Base-by-base conservation (phyloP, 2,888 invertebrate genomes). In the Ochropacha duplaris region DNA sequence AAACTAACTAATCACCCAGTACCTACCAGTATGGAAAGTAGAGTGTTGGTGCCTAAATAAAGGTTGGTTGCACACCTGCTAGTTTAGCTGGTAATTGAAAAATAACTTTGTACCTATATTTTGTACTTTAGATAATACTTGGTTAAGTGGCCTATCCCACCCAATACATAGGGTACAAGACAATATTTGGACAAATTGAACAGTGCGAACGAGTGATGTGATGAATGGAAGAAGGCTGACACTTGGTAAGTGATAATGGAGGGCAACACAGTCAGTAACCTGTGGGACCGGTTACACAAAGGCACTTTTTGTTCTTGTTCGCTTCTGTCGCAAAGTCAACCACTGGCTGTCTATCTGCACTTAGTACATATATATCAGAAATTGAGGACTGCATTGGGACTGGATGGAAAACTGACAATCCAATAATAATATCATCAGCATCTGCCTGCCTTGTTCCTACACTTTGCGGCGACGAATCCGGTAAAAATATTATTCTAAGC, bases 241-340 rank as follows among this genome's bases (percentile, higher is more conserved):
- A 28, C 28, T 28, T 28, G 6, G 28, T 8, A 8, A 71, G 70
- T 65, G 69, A 67, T 61, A 60, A 64, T 62, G 62, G 62, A 64
- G 67, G 71, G 68, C 4, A n/a, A 14, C 19, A 70, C 68, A 57
- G 61, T 60, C 59, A 57, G 65, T 68, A 88, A 87, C 89, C 84
- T 79, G 88, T 78, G 76, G 71, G 85, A 88, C 89, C 86, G 86
- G 88, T 88, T 81, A 70, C 60, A 44, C 39, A n/a, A 16, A 39
- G n/a, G 68, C 68, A 77, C 74, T 88, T 88, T 87, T 88, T 88
- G 77, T 78, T 74, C 74, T 72, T 73, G 66, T 65, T 66, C 66
- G 64, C 65, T 64, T n/a, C 65, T 68, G 61, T 58, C 68, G 63
- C 62, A 59, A 56, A 14, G 58, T 39, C 63, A 26, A 58, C 57